phyloP scores from a whole-genome alignment of 2,797 vertebrate genomes.

The Onychomys arenicola region DNA sequence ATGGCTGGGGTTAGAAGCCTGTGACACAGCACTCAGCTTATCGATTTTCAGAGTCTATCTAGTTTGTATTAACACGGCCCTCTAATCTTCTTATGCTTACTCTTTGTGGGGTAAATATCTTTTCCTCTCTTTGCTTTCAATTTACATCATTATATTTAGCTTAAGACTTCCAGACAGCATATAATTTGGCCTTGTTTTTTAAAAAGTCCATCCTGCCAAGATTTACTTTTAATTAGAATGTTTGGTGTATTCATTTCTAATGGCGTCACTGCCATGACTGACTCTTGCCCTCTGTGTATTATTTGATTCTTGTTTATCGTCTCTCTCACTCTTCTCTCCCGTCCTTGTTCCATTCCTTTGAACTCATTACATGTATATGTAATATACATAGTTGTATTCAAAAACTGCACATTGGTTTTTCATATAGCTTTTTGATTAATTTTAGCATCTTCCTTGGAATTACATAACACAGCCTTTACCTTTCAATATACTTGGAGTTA shows the following conservation, averaged over 20 bases:
- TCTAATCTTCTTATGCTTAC: background rate
- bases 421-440: background rate
- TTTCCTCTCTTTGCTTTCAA: background rate
- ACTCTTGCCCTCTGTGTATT: background rate
- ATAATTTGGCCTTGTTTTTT: background rate
- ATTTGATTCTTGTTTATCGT: background rate
- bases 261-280: background rate
- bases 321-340: background rate
- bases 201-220: background rate
- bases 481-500: background rate
- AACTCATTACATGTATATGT: background rate
- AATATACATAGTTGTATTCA: background rate
- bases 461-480: background rate
- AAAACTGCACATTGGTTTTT: background rate
- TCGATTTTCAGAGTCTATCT: background rate
- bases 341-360: background rate
- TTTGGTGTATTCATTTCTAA: background rate
- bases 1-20: background rate
- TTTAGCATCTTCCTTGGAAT: background rate
- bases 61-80: background rate
- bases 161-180: background rate
- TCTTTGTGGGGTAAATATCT: background rate
- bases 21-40: background rate
- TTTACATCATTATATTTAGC: background rate
- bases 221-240: constrained; percentile 46